Evolutionary conservation across 2,113 vertebrate species (phyloP).

Genomic region (Bostrychus sinensis): DNA sequence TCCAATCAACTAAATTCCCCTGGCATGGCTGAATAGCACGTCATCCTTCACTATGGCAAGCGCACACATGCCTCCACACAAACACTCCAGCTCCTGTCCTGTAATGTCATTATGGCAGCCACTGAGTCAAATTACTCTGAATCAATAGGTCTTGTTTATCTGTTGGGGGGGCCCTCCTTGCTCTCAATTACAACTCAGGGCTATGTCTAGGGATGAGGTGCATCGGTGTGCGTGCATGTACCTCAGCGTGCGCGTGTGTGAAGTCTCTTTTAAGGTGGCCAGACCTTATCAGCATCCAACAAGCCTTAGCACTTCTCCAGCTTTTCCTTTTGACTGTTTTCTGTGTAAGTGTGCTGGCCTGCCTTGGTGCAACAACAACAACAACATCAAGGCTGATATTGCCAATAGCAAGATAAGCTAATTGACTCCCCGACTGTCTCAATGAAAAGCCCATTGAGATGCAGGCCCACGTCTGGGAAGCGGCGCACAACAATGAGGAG

Average conservation of each 20-base stretch:
- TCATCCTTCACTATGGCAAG: constrained; percentile 42
- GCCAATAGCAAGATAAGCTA: constrained; percentile 57
- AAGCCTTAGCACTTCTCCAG: constrained; percentile 9
- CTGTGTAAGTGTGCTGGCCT: not conserved
- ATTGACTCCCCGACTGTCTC: constrained; percentile 63
- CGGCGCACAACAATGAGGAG: constrained; percentile 57
- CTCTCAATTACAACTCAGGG: constrained; percentile 56
- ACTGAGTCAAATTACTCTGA: constrained; percentile 69
- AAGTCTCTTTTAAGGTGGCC: constrained; percentile 33
- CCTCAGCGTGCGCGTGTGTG: not conserved
- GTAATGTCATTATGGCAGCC: constrained; percentile 66
- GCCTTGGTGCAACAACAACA: constrained; percentile 11
- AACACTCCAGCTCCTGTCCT: constrained; percentile 36
- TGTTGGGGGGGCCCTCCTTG: constrained; percentile 49
- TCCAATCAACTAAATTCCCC: constrained; percentile 68
- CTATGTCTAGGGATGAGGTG: constrained; percentile 15
- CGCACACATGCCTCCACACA: constrained; percentile 19
- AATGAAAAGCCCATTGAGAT: constrained; percentile 66
- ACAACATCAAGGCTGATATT: constrained; percentile 47
- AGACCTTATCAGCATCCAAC: constrained; percentile 24
- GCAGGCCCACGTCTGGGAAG: constrained; percentile 40
- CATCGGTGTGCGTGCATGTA: constrained; percentile 10
- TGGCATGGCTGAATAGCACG: constrained; percentile 48
- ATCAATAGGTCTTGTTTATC: constrained; percentile 77
- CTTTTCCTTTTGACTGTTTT: constrained; percentile 4